Base-by-base conservation (phyloP, 2,113 vertebrate species). In the Pygoscelis antarcticus region DNA sequence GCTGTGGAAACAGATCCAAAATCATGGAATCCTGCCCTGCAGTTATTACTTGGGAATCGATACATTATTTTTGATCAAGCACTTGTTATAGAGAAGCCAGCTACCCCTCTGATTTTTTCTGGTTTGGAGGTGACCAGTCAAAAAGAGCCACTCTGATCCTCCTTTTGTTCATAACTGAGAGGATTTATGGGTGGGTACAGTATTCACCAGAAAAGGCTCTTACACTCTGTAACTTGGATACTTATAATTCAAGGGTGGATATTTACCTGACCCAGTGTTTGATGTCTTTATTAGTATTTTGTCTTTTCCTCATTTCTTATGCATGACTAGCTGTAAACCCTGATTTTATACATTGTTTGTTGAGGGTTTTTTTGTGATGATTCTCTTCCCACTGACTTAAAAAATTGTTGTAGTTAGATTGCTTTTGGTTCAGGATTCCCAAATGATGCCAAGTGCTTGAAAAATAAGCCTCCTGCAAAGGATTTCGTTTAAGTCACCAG, bases 41-140 rank as follows among this genome's bases (percentile, higher is more conserved):
- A 74, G 7, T 38, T 77, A 42, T 46, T 89, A 15, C 2, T 83
- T 42, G 22, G 47, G 44, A 68, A 46, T 0, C 0, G 0, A 46
- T 30, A 25, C 0, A 2, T 22, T 34, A 16, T 22, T 83, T 20
- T 66, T 71, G 36, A 32, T 52, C 4, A 79, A 83, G 7, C 1
- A 27, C 2, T 55, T 83, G 5, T 68, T 58, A 54, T 27, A 79
- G n/a, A 55, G 13, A 55, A 77, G 5, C 6, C 54, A 74, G 6
- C 10, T 49, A 54, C 8, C 8, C 2, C 11, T 47, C 44, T 70
- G 13, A 34, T 42, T 80, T 49, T 61, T 79, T 51, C 15, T 42
- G 25, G 4, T 64, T 75, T 70, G 49, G 21, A 75, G 26, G 13
- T 25, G 27, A 75, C 21, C 9, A 19, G 23, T 13, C 14, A 58